Percentiles rank a stretch among this genome's conserved stretches.
phyloP scores from a whole-genome alignment of 30 jellyfish, hydroid and myxozoan species.

The Hydractinia symbiolongicarpus region DNA sequence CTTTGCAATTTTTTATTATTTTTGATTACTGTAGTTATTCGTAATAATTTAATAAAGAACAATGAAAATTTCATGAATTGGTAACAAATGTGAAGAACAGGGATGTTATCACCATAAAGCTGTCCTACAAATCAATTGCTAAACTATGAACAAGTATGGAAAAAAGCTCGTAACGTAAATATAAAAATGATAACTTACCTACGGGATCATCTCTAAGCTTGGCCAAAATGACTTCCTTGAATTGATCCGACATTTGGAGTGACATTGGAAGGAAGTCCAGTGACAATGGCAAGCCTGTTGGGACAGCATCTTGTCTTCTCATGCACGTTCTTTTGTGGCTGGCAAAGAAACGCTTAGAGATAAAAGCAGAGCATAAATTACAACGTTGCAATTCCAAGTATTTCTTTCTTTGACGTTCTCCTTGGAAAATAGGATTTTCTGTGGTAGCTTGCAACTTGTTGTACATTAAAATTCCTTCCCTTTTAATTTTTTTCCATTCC shows the following conservation, averaged over 20 bases:
- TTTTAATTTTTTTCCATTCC: constrained; percentile 2
- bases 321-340: constrained; percentile 3
- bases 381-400: background rate
- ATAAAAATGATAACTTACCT: background rate
- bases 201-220: constrained; percentile 6
- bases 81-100: too few species aligned
- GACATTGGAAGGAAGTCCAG: background rate
- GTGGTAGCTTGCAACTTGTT: background rate
- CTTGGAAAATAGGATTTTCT: constrained; percentile 5
- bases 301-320: background rate
- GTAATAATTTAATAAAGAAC: too few species aligned
- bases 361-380: background rate
- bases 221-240: background rate
- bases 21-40: too few species aligned
- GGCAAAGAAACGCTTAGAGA: constrained; percentile 11
- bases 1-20: too few species aligned
- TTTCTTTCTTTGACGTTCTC: constrained; percentile 4
- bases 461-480: constrained; percentile 16
- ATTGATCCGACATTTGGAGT: background rate
- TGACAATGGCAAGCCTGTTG: background rate
- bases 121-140: too few species aligned
- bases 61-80: too few species aligned
- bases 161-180: too few species aligned
- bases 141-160: too few species aligned
- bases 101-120: too few species aligned